Conservation (phyloP, 2,888 invertebrate genomes). For the Odontomyia ornata region DNA sequence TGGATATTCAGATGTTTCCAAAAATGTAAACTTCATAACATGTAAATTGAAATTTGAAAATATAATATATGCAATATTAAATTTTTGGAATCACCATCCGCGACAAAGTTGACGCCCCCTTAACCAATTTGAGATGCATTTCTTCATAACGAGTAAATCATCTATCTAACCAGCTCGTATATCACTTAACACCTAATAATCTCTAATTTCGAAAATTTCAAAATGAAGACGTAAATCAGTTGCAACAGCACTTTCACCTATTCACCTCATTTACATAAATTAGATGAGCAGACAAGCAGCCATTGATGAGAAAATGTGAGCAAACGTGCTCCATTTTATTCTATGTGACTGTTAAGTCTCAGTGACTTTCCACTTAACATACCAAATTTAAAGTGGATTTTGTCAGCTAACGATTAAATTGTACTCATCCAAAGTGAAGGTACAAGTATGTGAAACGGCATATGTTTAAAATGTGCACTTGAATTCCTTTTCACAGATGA, state of each 20-base stretch:
- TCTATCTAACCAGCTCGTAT: background rate
- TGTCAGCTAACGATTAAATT: constrained; percentile 17
- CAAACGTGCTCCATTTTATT: background rate
- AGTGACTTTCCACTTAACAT: constrained; percentile 30
- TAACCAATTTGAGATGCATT: no score
- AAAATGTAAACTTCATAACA: no score
- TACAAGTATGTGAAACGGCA: no score
- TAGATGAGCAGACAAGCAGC: background rate
- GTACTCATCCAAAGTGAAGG: background rate
- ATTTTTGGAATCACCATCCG: no score
- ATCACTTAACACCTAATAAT: background rate
- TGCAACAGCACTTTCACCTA: constrained; percentile 22
- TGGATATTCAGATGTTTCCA: no score
- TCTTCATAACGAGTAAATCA: no score
- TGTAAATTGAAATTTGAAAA: no score
- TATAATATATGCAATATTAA: no score
- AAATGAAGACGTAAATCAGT: background rate
- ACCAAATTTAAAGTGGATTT: background rate
- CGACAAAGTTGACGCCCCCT: no score
- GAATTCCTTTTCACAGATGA: no score
- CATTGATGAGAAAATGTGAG: background rate
- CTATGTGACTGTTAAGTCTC: background rate
- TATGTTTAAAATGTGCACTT: no score
- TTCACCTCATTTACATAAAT: background rate
- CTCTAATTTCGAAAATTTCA: background rate